Percentiles rank a stretch among this genome's conserved stretches.
Conservation (phyloP, 2,888 invertebrate species). For the Agrotis clavis region DNA sequence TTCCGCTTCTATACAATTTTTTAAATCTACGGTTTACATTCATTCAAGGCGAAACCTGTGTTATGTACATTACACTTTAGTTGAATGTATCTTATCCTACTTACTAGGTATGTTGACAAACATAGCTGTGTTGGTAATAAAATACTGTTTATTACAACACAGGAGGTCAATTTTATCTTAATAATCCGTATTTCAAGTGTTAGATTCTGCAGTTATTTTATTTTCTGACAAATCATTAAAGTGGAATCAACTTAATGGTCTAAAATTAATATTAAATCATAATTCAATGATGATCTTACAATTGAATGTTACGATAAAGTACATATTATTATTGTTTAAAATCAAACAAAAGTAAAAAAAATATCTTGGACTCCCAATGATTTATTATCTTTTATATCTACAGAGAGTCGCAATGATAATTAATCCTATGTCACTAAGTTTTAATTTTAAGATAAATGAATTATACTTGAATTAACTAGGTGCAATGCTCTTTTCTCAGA, state of each 20-base stretch:
- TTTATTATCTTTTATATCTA: constrained; percentile 30
- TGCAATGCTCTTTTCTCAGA: not conserved
- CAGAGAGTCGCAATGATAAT: constrained; percentile 44
- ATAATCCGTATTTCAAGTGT: constrained; percentile 27
- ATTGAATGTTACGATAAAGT: constrained; percentile 30
- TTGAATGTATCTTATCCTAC: constrained; percentile 27
- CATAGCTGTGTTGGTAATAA: constrained; percentile 13
- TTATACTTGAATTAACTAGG: constrained; percentile 29
- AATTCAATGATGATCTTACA: constrained; percentile 30
- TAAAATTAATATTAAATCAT: constrained; percentile 19
- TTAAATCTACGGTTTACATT: not conserved
- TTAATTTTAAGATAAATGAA: constrained; percentile 46
- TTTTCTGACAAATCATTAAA: constrained; percentile 30
- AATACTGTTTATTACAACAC: constrained; percentile 50
- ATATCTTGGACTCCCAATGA: constrained; percentile 34
- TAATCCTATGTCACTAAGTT: constrained; percentile 51
- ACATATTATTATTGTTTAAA: constrained; percentile 40
- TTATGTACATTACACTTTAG: constrained; percentile 12
- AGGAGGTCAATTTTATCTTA: constrained; percentile 38
- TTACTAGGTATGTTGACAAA: constrained; percentile 30
- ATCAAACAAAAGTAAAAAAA: constrained; percentile 55
- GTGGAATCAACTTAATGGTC: constrained; percentile 39
- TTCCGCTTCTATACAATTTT: constrained; percentile 9
- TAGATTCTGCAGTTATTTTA: constrained; percentile 28
- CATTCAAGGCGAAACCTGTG: not conserved